These are phyloP conservation scores for Metallyticus violacea DNA, from an alignment of 2,888 invertebrate genomes.

Conservation along the genomic window DNA sequence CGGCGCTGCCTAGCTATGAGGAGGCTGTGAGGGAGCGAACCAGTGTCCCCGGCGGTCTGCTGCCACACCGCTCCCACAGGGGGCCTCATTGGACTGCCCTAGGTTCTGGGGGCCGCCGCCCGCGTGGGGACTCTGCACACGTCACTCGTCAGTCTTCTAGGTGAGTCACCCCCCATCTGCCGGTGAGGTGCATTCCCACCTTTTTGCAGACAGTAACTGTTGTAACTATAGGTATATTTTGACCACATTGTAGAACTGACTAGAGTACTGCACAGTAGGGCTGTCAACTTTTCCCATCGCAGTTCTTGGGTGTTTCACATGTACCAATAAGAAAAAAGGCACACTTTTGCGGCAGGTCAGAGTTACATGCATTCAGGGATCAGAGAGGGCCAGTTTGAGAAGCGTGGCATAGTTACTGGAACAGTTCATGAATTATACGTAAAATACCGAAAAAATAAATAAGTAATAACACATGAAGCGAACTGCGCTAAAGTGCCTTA, in stretches of 20 bases:
- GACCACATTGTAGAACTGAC: too few relatives aligned
- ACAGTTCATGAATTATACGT: too few relatives aligned
- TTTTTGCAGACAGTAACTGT: not conserved
- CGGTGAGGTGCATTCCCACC: not conserved
- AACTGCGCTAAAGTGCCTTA: too few relatives aligned
- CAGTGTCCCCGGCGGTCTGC: conserved; percentile 33
- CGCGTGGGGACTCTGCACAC: conserved; percentile 41
- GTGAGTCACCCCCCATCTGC: conserved; percentile 40
- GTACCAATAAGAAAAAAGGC: too few relatives aligned
- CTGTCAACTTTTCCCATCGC: not conserved
- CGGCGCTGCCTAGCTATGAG: conserved; percentile 51
- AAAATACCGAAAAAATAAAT: too few relatives aligned
- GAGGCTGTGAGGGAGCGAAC: conserved; percentile 49
- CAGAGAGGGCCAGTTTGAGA: too few relatives aligned
- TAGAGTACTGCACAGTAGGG: not conserved
- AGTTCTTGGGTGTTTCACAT: not conserved
- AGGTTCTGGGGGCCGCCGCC: conserved; percentile 42
- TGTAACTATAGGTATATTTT: not conserved
- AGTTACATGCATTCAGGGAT: too few relatives aligned
- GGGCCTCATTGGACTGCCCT: conserved; percentile 47
- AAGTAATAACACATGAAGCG: too few relatives aligned
- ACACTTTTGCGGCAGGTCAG: too few relatives aligned
- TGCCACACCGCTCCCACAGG: conserved; percentile 27
- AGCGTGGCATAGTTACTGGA: too few relatives aligned
- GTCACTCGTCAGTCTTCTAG: conserved; percentile 47